Evolutionary conservation across 2,113 vertebrate genomes (phyloP), one percentile per base, ranked within the genome.

Genomic region (Calyptomena viridis): DNA sequence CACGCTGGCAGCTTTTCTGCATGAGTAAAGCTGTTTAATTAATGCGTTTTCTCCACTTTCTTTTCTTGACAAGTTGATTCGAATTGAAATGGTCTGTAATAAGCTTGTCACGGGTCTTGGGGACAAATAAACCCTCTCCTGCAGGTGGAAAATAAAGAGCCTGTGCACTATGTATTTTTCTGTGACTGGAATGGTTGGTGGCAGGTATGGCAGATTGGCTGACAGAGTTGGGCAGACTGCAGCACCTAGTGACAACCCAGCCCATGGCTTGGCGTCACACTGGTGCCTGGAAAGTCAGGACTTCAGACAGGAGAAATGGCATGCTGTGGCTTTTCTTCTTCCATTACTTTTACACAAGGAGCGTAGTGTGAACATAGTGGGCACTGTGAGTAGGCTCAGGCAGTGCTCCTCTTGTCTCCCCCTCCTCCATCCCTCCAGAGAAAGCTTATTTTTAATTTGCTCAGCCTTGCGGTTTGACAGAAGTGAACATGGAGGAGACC

Each of bases 1-100:
- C 98, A 98, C 20, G 98, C 98, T 99, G 98, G 98, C 98, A 98
- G 98, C 98, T 98, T 99, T 99, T 99, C 98, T 99, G 98, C 97
- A 97, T 98, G 98, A 98, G 97, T 98, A 98, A 98, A 98, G 98
- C 98, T 98, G 92, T 97, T 98, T 97, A 98, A 98, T 98, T 98
- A 98, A 98, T 99, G 98, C 97, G 87, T 98, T 98, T 97, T 97
- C 89, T 68, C 93, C 97, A 96, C 94, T 98, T 98, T 98, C 97
- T 98, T 99, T 97, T 42, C 87, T 96, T 98, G 96, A 96, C 98
- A 96, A 97, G 94, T 97, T 97, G 97, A 97, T 98, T 97, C 90
- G 96, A 96, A 97, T 97, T 96, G 96, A 97, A 97, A 81, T 31
- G 91, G 83, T 96, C 96, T 63, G 92, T 96, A 97, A 97, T 89